A percentile compares a stretch with the other conserved stretches of the same genome.
These are phyloP conservation scores for Periophthalmus modestus DNA, from an alignment of 2,113 vertebrate genomes.

Conservation along the genomic window DNA sequence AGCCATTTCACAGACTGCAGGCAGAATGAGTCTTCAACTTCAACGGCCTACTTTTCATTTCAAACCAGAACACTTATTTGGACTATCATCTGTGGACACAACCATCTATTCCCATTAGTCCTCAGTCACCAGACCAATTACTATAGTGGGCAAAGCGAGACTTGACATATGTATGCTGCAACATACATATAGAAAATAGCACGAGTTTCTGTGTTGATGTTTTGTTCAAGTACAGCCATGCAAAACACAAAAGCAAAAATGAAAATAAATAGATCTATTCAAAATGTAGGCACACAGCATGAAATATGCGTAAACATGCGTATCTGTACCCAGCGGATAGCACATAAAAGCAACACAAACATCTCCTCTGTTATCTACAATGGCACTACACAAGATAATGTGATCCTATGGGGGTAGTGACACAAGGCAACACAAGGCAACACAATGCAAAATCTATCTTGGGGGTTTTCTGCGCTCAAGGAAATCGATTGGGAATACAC, in stretches of 20 bases:
- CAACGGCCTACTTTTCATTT: slow-evolving; percentile 64
- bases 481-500: slow-evolving; percentile 49
- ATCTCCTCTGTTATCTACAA: slow-evolving; percentile 42
- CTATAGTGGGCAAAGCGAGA: slow-evolving; percentile 35
- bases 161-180: slow-evolving; percentile 12
- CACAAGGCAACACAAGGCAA: slow-evolving; percentile 43
- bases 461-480: slow-evolving; percentile 30
- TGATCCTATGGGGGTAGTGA: slow-evolving; percentile 29
- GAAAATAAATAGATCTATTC: slow-evolving; percentile 30
- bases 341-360: slow-evolving; percentile 46
- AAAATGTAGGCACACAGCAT: slow-evolving; percentile 38
- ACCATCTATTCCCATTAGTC: slow-evolving; percentile 69
- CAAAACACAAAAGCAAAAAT: slow-evolving; percentile 10
- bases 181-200: slow-evolving; percentile 17
- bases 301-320: slow-evolving; percentile 51
- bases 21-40: slow-evolving; percentile 59
- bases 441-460: slow-evolving; percentile 18
- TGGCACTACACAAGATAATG: slow-evolving; percentile 55
- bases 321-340: slow-evolving; percentile 49
- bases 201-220: slow-evolving; percentile 12
- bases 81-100: slow-evolving; percentile 67
- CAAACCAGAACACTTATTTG: slow-evolving; percentile 64
- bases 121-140: slow-evolving; percentile 56
- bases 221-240: slow-evolving; percentile 20
- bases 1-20: slow-evolving; percentile 69